These are phyloP conservation scores for Herpailurus yagouaroundi DNA, from an alignment of 2,113 vertebrate species.

Conservation along the genomic window DNA sequence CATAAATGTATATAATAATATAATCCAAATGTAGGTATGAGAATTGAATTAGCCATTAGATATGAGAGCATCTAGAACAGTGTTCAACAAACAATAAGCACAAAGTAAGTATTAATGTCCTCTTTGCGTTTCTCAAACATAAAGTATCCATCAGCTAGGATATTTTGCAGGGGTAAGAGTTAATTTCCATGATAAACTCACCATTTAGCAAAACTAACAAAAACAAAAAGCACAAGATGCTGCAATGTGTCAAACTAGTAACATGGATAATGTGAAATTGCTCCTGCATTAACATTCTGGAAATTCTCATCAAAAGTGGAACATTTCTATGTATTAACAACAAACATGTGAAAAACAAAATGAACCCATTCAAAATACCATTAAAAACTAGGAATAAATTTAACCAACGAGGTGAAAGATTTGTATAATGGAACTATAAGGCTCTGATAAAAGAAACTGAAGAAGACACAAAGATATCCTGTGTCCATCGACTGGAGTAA, in stretches of 20 bases:
- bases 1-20: conserved; percentile 16
- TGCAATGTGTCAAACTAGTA: conserved; percentile 12
- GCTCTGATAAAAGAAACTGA: neutral
- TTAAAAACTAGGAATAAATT: neutral
- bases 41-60: conserved; percentile 11
- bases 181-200: conserved; percentile 9
- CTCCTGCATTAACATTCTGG: conserved; percentile 9
- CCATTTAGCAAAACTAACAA: conserved; percentile 2
- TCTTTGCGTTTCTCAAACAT: conserved; percentile 13
- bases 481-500: neutral
- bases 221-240: neutral
- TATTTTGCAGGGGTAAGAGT: neutral
- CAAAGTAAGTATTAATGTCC: conserved; percentile 32
- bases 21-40: neutral
- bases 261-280: neutral
- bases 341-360: neutral
- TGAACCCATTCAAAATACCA: neutral
- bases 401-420: neutral
- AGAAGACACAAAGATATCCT: neutral
- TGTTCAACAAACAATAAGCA: neutral
- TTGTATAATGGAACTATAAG: neutral
- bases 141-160: neutral
- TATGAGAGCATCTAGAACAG: conserved; percentile 24
- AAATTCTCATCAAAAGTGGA: conserved; percentile 14
- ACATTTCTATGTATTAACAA: neutral